These are phyloP conservation scores for Pogoniulus pusillus DNA, from an alignment of 2,797 vertebrate genomes.

Conservation along the genomic window DNA sequence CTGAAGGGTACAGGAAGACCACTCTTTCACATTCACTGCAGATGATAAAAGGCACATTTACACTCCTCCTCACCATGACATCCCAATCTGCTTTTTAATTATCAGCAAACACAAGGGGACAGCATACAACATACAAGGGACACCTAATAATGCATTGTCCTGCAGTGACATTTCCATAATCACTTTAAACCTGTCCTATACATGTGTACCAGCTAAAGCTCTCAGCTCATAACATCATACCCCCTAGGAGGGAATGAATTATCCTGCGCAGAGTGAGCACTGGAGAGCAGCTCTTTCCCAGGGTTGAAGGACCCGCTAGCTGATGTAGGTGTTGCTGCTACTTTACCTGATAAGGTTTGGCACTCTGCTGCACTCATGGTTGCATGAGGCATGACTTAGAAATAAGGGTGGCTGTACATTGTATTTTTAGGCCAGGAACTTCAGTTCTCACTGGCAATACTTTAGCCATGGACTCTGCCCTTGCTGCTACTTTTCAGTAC, in stretches of 20 bases:
- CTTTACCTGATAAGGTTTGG: neutral
- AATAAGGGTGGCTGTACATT: neutral
- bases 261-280: slow-evolving; percentile 16
- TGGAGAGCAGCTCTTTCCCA: neutral
- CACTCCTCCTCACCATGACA: slow-evolving; percentile 60
- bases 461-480: neutral
- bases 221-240: slow-evolving; percentile 46
- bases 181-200: slow-evolving; percentile 47
- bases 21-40: slow-evolving; percentile 79
- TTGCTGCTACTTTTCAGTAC: neutral
- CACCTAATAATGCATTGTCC: slow-evolving; percentile 57
- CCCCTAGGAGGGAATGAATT: slow-evolving; percentile 54
- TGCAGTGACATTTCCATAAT: slow-evolving; percentile 66
- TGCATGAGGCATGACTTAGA: neutral
- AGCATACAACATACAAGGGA: slow-evolving; percentile 37
- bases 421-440: neutral
- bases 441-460: neutral
- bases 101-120: slow-evolving; percentile 69
- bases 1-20: slow-evolving; percentile 76
- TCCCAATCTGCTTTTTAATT: slow-evolving; percentile 72
- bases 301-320: neutral
- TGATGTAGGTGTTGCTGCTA: neutral
- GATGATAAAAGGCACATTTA: slow-evolving; percentile 74
- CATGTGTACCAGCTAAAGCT: slow-evolving; percentile 45
- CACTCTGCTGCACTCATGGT: neutral